Base-by-base conservation (phyloP, 2,113 vertebrate species). In the Thunnus maccoyii region DNA sequence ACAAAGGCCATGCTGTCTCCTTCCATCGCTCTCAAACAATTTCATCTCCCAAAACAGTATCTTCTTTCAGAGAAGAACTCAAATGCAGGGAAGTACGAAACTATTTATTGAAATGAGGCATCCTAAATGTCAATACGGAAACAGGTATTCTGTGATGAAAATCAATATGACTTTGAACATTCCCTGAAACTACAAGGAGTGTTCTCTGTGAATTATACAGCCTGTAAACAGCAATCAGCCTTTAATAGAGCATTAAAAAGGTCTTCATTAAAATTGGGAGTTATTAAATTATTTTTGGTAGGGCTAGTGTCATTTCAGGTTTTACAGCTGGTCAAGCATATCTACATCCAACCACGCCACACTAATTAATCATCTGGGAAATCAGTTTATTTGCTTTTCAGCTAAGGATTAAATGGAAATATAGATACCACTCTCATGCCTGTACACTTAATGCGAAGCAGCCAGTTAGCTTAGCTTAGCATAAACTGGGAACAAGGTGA, bases 1-100 rank as follows among this genome's bases (percentile, higher is more conserved):
- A 85, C 72, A 72, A 54, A 30, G 9, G 7, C 46, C 0, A 3
- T 1, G 11, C 66, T 60, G 77, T 77, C 72, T 80, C 20, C n/a
- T 63, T 58, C 18, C 18, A 48, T 79, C 10, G 22, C 67, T 50
- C 60, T 78, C 46, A 71, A 60, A 57, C 22, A 1, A 18, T 25
- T 71, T 27, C 17, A 27, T 25, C 50, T 20, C 1, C 4, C 10
- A 60, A 60, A 68, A 72, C n/a, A 8, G 2, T 1, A 2, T 1
- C 62, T 25, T 44, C 48, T 58, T 41, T 44, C 14, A 36, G 6
- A 44, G 2, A 27, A 1, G 1, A 54, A 63, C 64, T 55, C 36
- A 6, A 25, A 22, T 17, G 46, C n/a, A 0, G 8, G 2, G 16
- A 68, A 69, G 18, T 41, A 55, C 84, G 82, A 36, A 56, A 61